A percentile compares a stretch with the other conserved stretches of the same genome.
These are phyloP conservation scores for Echinops telfairi DNA, from an alignment of 2,113 vertebrate genomes.

Conservation along the genomic window DNA sequence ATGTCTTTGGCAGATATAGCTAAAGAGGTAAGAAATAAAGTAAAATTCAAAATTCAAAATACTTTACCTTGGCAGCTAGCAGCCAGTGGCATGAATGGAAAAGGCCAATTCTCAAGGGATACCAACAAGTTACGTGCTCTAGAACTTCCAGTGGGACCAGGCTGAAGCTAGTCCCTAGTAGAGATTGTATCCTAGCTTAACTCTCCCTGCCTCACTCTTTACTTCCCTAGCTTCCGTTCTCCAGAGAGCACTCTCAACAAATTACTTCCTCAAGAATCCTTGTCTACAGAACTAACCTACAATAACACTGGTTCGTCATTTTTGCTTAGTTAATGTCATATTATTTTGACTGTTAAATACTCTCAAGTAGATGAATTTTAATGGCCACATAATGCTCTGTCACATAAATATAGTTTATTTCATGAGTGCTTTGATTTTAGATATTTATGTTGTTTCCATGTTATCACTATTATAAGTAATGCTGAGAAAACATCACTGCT, in stretches of 20 bases:
- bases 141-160: background rate
- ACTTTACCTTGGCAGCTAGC: background rate
- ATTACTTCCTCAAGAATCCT: background rate
- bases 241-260: background rate
- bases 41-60: too few species aligned
- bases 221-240: background rate
- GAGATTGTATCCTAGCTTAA: background rate
- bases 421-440: background rate
- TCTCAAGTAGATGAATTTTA: background rate
- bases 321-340: background rate
- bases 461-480: constrained; percentile 29
- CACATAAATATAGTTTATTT: background rate
- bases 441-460: background rate
- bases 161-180: background rate
- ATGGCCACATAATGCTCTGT: background rate
- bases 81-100: background rate
- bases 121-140: background rate
- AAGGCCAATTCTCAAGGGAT: background rate
- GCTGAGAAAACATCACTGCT: constrained; percentile 1
- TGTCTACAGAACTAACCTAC: background rate
- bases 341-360: background rate
- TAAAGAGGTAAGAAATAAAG: background rate
- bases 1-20: background rate
- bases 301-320: background rate
- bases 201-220: background rate